Conservation (phyloP, 2,113 vertebrate species). For the Dicaeum eximium region DNA sequence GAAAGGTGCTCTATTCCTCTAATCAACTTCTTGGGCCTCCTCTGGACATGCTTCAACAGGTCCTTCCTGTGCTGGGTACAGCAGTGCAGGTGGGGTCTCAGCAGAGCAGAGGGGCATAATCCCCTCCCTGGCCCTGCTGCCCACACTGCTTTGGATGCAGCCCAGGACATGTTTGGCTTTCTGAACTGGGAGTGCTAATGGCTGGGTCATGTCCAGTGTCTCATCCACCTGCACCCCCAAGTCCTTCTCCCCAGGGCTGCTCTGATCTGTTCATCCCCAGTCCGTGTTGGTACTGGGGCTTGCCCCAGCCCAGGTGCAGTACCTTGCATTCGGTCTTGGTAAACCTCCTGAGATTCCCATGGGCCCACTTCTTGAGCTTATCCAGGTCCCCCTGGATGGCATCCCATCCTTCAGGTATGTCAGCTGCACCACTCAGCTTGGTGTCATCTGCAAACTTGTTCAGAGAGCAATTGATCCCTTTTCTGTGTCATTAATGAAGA, state of each 20-base stretch:
- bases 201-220: neutral
- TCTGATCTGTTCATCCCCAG: neutral
- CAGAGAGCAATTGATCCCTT: neutral
- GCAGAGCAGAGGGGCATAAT: neutral
- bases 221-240: rapidly evolving
- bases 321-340: neutral
- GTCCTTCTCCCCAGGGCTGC: rapidly evolving
- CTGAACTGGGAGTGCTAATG: rapidly evolving
- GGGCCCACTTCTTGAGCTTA: neutral
- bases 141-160: neutral
- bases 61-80: neutral
- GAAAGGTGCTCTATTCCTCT: neutral
- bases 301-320: neutral
- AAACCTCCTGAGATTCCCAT: neutral
- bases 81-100: neutral
- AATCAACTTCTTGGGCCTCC: neutral
- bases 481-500: neutral
- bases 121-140: neutral
- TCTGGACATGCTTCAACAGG: neutral
- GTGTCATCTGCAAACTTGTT: neutral
- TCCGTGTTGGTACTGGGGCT: too few species aligned
- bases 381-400: neutral
- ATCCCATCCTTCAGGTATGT: neutral
- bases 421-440: neutral
- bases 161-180: rapidly evolving